Conservation (phyloP, 2,113 vertebrate species). For the Apaloderma vittatum region DNA sequence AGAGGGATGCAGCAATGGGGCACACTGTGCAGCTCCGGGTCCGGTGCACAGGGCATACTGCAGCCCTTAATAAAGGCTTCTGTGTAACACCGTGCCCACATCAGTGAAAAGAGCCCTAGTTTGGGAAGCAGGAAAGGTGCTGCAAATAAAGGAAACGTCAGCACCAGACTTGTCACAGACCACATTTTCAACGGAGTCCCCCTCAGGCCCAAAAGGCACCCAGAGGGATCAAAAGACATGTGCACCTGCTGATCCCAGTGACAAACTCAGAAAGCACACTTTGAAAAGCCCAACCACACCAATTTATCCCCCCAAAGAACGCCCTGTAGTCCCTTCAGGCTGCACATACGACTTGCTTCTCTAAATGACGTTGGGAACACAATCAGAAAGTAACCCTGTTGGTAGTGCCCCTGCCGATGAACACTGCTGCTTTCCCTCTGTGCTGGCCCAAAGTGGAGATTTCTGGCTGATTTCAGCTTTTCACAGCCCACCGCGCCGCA, state of each 20-base stretch:
- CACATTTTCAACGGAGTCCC: neutral
- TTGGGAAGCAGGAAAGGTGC: neutral
- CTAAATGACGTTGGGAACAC: accelerated
- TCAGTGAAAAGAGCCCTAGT: neutral
- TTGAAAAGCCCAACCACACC: neutral
- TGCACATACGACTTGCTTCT: neutral
- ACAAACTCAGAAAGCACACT: neutral
- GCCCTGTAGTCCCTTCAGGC: neutral
- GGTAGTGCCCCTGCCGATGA: accelerated
- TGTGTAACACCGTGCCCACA: accelerated
- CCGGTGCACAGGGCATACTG: neutral
- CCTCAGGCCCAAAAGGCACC: neutral
- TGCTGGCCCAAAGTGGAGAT: accelerated
- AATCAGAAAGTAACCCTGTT: neutral
- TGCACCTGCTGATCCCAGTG: neutral
- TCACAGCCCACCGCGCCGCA: accelerated
- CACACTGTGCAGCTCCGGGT: neutral
- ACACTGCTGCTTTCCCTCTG: neutral
- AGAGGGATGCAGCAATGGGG: neutral
- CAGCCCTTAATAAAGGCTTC: neutral
- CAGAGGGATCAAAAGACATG: neutral
- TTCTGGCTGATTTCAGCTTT: neutral
- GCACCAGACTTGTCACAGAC: neutral
- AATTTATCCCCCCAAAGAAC: neutral
- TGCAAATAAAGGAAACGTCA: neutral